phyloP scores from a whole-genome alignment of 2,888 invertebrate species.

The Onchidella celtica region DNA sequence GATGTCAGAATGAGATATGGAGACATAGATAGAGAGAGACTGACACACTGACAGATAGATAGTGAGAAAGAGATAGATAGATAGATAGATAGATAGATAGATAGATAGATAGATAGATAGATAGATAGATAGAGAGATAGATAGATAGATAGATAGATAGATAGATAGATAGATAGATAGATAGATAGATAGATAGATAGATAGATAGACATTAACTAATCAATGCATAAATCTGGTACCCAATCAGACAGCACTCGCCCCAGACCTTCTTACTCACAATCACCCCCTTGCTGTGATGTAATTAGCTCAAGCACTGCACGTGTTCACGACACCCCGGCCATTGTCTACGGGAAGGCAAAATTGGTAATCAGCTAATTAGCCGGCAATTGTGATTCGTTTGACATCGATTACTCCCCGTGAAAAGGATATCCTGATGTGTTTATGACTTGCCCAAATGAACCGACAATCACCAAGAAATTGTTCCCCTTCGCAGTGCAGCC shows the following conservation, averaged over 20 bases:
- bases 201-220: conserved; percentile 10
- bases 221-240: not conserved
- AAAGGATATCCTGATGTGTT: too few relatives aligned
- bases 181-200: not conserved
- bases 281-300: not conserved
- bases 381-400: too few relatives aligned
- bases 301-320: not conserved
- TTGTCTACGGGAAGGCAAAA: not conserved
- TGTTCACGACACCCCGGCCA: not conserved
- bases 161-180: not conserved
- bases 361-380: too few relatives aligned
- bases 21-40: not conserved
- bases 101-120: too few relatives aligned
- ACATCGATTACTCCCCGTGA: too few relatives aligned
- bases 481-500: too few relatives aligned
- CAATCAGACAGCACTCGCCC: not conserved
- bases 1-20: not conserved
- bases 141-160: not conserved
- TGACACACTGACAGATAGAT: too few relatives aligned
- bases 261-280: not conserved
- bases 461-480: too few relatives aligned
- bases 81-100: too few relatives aligned
- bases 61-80: too few relatives aligned
- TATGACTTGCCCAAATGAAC: too few relatives aligned
- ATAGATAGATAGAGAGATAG: too few relatives aligned